Conservation (phyloP, 2,888 invertebrate genomes). For the Rhamnusium bicolor region DNA sequence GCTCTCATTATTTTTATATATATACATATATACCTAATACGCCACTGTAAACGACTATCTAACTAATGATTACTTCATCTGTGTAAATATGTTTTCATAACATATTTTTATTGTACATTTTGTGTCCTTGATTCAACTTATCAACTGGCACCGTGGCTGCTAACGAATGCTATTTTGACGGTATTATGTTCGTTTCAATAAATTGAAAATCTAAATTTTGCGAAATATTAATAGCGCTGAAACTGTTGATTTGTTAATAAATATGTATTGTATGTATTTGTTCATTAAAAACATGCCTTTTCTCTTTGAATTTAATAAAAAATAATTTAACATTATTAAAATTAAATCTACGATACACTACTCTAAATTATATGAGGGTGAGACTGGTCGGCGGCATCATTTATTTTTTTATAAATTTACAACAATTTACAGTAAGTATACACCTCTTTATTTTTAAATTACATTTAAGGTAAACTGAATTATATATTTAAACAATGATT, state of each 20-base stretch:
- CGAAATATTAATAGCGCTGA: background rate
- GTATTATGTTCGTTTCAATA: constrained; percentile 23
- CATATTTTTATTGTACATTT: constrained; percentile 21
- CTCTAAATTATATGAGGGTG: background rate
- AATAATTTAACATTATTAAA: background rate
- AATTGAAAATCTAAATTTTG: background rate
- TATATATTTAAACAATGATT: too few species aligned
- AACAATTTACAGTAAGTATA: too few species aligned
- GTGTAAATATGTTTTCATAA: constrained; percentile 33
- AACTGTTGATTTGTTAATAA: background rate
- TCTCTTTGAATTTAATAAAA: too few species aligned
- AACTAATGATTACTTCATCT: constrained; percentile 29
- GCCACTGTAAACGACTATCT: constrained; percentile 22
- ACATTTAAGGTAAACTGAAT: too few species aligned
- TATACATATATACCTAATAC: background rate
- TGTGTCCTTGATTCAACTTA: constrained; percentile 30
- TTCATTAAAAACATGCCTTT: too few species aligned
- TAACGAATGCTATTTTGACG: constrained; percentile 23
- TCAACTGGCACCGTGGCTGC: constrained; percentile 18
- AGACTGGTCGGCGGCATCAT: too few species aligned
- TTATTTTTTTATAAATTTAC: too few species aligned
- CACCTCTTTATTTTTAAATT: too few species aligned
- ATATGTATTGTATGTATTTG: too few species aligned
- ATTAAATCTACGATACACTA: background rate
- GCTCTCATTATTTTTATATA: background rate